Base-by-base conservation (phyloP, 2,888 invertebrate species). In the Erebia aethiops region DNA sequence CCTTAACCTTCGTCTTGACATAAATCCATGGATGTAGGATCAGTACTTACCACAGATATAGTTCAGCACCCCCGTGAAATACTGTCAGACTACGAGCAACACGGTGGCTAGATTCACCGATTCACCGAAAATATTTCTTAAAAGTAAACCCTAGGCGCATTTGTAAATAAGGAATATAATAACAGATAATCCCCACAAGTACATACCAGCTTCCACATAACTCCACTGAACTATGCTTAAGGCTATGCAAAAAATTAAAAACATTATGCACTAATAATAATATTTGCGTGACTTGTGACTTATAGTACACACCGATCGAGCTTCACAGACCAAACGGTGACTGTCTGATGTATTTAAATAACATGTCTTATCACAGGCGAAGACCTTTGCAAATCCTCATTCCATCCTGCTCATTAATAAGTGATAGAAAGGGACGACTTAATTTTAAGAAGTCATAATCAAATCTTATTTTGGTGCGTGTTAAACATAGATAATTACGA, bases 301-400 rank as follows among this genome's bases (percentile, higher is more conserved):
- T 35, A 43, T 1, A 46, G 8, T 14, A 4, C 46, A 18, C 52
- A 49, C 8, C 16, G 14, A n/a, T 61, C 54, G 58, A 46, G 46
- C 10, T 54, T 66, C 66, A 14, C 8, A 43, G 43, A 51, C n/a
- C 5, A 52, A 16, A 72, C 70, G 70, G 66, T 14, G 43, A 72
- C 70, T 72, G 69, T 14, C 2, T 16, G 10, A 21, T 26, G 26
- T 26, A 46, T 11, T 11, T 46, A 46, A 71, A 51, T 68, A 64
- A 60, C 71, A 60, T 52, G 62, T 35, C 35, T 64, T 58, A 69
- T 64, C 56, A 43, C 16, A 41, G 56, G 21, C n/a, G 18, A 13
- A 14, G 46, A 62, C 61, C 62, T 64, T 61, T 63, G 63, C 56
- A 46, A 69, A 67, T 67, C 73, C 67, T 69, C 69, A 56, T 69